A percentile compares a stretch with the other conserved stretches of the same genome.
phyloP scores from a whole-genome alignment of 2,888 invertebrate species.

The Apodemia zela region DNA sequence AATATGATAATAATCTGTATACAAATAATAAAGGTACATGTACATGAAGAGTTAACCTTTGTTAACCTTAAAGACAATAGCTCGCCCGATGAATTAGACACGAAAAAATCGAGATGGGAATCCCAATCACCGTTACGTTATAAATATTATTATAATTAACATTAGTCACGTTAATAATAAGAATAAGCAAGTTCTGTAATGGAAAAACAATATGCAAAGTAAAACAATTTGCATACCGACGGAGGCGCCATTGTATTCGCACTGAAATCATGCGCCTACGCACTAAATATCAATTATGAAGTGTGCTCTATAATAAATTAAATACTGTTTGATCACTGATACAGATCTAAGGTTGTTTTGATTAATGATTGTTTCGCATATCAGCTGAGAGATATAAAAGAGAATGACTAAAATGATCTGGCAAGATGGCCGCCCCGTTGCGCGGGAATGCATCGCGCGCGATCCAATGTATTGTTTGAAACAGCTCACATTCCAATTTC shows the following conservation, averaged over 20 bases:
- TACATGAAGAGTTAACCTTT: slow-evolving; percentile 2
- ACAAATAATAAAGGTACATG: background rate
- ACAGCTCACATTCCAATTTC: slow-evolving; percentile 11
- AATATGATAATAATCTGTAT: background rate
- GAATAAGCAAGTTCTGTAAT: slow-evolving; percentile 25
- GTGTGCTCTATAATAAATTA: slow-evolving; percentile 64
- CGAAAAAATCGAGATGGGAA: slow-evolving; percentile 7
- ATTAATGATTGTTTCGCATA: slow-evolving; percentile 70
- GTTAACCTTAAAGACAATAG: slow-evolving; percentile 7
- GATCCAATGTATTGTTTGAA: slow-evolving; percentile 22
- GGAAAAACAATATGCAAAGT: slow-evolving; percentile 38
- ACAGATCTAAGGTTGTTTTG: slow-evolving; percentile 65
- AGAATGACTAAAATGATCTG: slow-evolving; percentile 53
- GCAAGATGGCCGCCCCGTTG: slow-evolving; percentile 72
- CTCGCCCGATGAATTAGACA: slow-evolving; percentile 10
- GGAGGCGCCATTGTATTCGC: slow-evolving; percentile 72
- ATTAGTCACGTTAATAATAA: slow-evolving; percentile 12
- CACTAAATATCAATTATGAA: slow-evolving; percentile 67
- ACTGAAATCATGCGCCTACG: slow-evolving; percentile 63
- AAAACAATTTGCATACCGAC: slow-evolving; percentile 54
- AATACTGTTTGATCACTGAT: slow-evolving; percentile 70
- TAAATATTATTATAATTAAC: slow-evolving; percentile 16
- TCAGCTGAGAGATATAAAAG: slow-evolving; percentile 48
- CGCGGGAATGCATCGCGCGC: slow-evolving; percentile 39
- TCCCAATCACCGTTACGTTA: slow-evolving; percentile 16